Percentiles rank a stretch among this genome's conserved stretches.
Conservation (phyloP, 2,113 vertebrate genomes). For the Chloropsis hardwickii region DNA sequence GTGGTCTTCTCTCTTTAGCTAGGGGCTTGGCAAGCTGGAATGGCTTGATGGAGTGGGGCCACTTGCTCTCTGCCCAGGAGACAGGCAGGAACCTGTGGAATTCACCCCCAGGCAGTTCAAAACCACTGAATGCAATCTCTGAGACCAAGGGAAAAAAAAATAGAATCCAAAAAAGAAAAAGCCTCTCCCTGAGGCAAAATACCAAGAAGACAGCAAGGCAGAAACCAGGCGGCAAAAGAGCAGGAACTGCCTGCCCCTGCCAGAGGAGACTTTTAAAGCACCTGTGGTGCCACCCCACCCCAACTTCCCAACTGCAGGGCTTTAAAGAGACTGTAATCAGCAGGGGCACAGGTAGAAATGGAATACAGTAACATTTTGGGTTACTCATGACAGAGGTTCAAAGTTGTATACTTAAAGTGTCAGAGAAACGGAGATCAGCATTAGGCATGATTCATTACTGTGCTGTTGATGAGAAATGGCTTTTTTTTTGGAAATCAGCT, state of each 20-base stretch:
- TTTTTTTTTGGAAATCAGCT: conserved; percentile 55
- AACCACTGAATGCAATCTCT: not conserved
- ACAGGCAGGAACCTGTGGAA: not conserved
- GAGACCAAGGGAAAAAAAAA: not conserved
- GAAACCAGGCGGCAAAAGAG: not conserved
- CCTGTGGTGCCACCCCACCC: rapidly evolving
- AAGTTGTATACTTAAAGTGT: conserved; percentile 11
- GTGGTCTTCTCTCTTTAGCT: not conserved
- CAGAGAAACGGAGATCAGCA: conserved; percentile 25
- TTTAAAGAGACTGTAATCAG: not conserved
- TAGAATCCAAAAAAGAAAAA: not conserved
- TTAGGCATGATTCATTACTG: conserved; percentile 2
- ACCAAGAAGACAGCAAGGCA: no score
- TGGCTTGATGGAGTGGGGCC: not conserved
- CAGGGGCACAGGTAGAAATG: not conserved
- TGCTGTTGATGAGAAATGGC: not conserved
- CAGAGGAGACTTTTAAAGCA: not conserved
- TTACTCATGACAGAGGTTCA: not conserved
- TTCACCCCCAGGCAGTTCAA: rapidly evolving
- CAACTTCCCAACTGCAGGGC: no score
- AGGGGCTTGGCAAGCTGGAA: not conserved
- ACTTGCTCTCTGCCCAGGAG: not conserved
- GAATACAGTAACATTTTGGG: not conserved
- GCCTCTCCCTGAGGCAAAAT: not conserved
- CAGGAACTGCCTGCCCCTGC: not conserved